Evolutionary conservation across 2,113 vertebrate species (phyloP).

Genomic region (Cebus imitator): DNA sequence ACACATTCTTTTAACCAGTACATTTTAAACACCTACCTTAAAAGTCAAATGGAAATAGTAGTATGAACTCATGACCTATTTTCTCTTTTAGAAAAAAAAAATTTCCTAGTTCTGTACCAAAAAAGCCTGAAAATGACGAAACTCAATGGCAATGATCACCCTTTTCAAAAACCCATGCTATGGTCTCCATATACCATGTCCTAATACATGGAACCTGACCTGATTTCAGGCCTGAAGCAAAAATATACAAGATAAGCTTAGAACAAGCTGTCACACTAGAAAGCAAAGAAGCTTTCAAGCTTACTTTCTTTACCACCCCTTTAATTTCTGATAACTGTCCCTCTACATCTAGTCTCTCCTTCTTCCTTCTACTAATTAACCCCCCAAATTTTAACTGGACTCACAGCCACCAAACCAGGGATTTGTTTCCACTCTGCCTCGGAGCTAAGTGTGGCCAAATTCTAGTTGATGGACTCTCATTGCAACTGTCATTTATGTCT

Average conservation of each 20-base stretch:
- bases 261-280: neutral
- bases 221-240: neutral
- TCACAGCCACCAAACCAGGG: neutral
- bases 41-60: neutral
- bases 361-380: neutral
- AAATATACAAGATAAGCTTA: neutral
- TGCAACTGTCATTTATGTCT: neutral
- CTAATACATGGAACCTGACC: neutral
- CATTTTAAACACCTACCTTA: conserved; percentile 4
- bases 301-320: neutral
- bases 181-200: neutral
- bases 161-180: neutral
- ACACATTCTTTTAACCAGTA: neutral
- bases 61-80: neutral
- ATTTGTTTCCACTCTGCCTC: neutral
- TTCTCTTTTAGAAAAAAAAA: neutral
- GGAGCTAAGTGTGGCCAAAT: neutral
- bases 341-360: neutral
- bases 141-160: neutral
- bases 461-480: neutral
- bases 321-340: neutral
- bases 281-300: neutral
- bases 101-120: neutral
- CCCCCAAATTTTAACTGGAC: neutral
- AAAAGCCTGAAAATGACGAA: neutral